Evolutionary conservation across 2,888 invertebrate genomes (phyloP).

Genomic region (Drosophila kuntzei): DNA sequence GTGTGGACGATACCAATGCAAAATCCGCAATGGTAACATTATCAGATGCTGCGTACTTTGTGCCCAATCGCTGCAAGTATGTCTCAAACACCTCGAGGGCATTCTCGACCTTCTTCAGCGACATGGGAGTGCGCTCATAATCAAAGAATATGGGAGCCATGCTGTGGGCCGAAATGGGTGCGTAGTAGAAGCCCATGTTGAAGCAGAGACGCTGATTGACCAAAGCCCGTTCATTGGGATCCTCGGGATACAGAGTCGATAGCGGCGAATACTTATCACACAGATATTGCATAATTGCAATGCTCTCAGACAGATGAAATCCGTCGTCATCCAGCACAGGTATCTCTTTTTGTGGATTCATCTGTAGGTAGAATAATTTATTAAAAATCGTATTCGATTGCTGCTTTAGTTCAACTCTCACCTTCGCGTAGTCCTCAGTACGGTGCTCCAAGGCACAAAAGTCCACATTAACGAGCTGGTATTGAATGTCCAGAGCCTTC

Average conservation of each 20-base stretch:
- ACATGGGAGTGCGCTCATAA: slow-evolving; percentile 89
- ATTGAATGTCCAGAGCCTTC: slow-evolving; percentile 88
- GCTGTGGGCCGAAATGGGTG: slow-evolving; percentile 86
- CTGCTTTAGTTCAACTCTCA: slow-evolving; percentile 75
- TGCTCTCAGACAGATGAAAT: slow-evolving; percentile 91
- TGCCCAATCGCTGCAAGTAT: slow-evolving; percentile 88
- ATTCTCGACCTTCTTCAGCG: slow-evolving; percentile 89
- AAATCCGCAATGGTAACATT: slow-evolving; percentile 92
- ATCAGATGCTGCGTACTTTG: slow-evolving; percentile 89
- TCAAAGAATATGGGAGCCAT: slow-evolving; percentile 92
- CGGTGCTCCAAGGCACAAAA: slow-evolving; percentile 91
- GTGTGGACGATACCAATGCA: slow-evolving; percentile 89
- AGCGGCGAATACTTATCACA: slow-evolving; percentile 91
- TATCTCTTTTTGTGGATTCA: slow-evolving; percentile 92
- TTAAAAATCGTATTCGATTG: background rate
- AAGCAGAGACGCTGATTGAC: slow-evolving; percentile 93
- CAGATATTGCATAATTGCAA: slow-evolving; percentile 89
- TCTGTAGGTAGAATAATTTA: slow-evolving; percentile 84
- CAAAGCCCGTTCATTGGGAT: slow-evolving; percentile 89
- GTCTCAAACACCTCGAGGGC: slow-evolving; percentile 89
- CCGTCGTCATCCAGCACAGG: slow-evolving; percentile 92
- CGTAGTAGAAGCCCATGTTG: slow-evolving; percentile 91
- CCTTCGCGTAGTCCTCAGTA: slow-evolving; percentile 90
- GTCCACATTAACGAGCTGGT: slow-evolving; percentile 89
- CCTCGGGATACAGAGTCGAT: slow-evolving; percentile 90